Base-by-base conservation (phyloP, 2,113 vertebrate species). In the Hypanus sabinus region DNA sequence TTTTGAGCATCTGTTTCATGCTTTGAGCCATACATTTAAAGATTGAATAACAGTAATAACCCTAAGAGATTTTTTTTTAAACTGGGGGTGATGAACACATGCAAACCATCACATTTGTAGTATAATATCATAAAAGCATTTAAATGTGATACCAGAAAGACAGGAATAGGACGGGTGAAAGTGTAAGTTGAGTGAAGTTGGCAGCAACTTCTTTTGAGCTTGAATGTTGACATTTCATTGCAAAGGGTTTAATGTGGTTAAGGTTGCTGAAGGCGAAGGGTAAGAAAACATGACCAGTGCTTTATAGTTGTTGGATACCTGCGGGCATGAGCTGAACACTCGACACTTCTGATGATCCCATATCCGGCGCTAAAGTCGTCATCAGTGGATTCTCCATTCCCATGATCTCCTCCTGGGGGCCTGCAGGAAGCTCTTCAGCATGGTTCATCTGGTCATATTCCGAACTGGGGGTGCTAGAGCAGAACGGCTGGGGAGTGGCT, bases 241-340 rank as follows among this genome's bases (percentile, higher is more conserved):
- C 55, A n/a, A 60, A n/a, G 5, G 27, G 27, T 4, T 8, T 11
- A 60, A 62, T 16, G 10, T 62, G n/a, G 18, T 33, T 88, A 20
- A 27, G 27, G 4, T 0, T 24, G 24, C 5, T 4, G 12, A 30
- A 57, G 27, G 11, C 62, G 57, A 85, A 57, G 57, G 3, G 55
- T 87, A 27, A 24, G 30, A 14, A 87, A 88, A 62, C 22, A 73
- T 73, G 16, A 24, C 2, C 71, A 20, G 22, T 73, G 71, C 22
- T 73, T 73, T 73, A 20, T 33, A 9, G 5, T 5, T 94, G 94
- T 94, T 94, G 95, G 96, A 93, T 94, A 99, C 99, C 99, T 97
- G 98, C 98, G 93, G 98, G 98, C 97, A 98, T 97, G 87, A 99
- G 97, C 94, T 97, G 98, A 16, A 98, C 96, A 0, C 95, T 96